Base-by-base conservation (phyloP, 2,113 vertebrate species). In the Callipepla californica region DNA sequence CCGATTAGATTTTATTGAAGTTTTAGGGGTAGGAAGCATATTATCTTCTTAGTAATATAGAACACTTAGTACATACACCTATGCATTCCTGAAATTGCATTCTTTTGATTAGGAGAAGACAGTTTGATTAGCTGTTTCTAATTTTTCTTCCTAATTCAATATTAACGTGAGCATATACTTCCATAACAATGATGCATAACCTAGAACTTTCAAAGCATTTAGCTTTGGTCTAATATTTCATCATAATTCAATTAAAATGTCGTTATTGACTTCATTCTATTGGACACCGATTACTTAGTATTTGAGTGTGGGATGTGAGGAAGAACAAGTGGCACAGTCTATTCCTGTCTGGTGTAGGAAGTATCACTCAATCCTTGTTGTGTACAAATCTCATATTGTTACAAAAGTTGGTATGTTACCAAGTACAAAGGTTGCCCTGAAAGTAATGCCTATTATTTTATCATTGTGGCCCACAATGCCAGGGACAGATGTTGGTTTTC, bases 151-250 rank as follows among this genome's bases (percentile, higher is more conserved):
- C 28, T 73, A 73, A 25, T 66, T 77, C 38, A 47, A 9, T 62
- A 22, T 69, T 87, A 45, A 83, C 77, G 74, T 70, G 45, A 70
- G 79, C 26, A 63, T 21, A 17, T 19, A 58, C 23, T 67, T 90
- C 50, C 61, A 13, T 62, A 77, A 61, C n/a, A 73, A 12, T 61
- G 38, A 51, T 87, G 55, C 34, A 38, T 83, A 89, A 82, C n/a
- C 21, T 85, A 69, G 65, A 88, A 59, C 91, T 96, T 91, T 90
- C 55, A 45, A 66, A 91, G 45, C 55, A 47, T 74, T 74, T 85
- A 42, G 13, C 42, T 82, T 77, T 77, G 42, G 32, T 79, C 11
- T 73, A 53, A 40, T 63, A 23, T 67, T 87, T 85, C 2, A 1
- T 73, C 40, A 26, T 5, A 77, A 74, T 38, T 76, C 58, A 63